phyloP scores from a whole-genome alignment of 2,888 invertebrate species.

The Tetrapedia diversipes region DNA sequence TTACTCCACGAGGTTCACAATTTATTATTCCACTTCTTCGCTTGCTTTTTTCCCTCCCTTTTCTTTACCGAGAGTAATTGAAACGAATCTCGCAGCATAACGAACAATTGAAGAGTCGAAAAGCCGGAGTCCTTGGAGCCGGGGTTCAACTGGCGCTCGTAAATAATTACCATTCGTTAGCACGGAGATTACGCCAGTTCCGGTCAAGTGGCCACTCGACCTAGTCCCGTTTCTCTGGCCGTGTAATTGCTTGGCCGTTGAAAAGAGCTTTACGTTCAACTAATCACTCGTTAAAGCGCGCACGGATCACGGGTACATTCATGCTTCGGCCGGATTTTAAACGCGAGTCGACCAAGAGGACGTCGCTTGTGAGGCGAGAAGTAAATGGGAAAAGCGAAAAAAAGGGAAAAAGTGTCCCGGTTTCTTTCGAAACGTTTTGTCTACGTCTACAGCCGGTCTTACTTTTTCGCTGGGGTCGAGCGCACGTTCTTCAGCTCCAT shows the following conservation, averaged over 20 bases:
- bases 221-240: constrained; percentile 46
- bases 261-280: constrained; percentile 42
- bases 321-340: not conserved
- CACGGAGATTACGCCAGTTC: constrained; percentile 33
- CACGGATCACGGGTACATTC: not conserved
- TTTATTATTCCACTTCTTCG: not conserved
- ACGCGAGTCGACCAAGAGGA: not conserved
- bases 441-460: constrained; percentile 75
- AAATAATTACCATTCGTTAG: constrained; percentile 63
- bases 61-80: not conserved
- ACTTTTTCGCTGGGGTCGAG: constrained; percentile 93
- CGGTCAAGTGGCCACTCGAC: constrained; percentile 56
- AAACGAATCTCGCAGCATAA: not conserved
- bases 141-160: constrained; percentile 1
- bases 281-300: constrained; percentile 30
- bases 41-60: not conserved
- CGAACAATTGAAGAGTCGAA: constrained; percentile 5
- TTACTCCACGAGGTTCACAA: not conserved
- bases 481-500: constrained; percentile 94
- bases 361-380: too few species aligned
- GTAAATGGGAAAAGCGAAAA: not conserved
- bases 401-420: not conserved
- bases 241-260: constrained; percentile 43
- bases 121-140: not conserved
- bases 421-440: constrained; percentile 16